Evolutionary conservation across 2,797 vertebrate species (phyloP).

Genomic region (Sylvilagus floridanus): DNA sequence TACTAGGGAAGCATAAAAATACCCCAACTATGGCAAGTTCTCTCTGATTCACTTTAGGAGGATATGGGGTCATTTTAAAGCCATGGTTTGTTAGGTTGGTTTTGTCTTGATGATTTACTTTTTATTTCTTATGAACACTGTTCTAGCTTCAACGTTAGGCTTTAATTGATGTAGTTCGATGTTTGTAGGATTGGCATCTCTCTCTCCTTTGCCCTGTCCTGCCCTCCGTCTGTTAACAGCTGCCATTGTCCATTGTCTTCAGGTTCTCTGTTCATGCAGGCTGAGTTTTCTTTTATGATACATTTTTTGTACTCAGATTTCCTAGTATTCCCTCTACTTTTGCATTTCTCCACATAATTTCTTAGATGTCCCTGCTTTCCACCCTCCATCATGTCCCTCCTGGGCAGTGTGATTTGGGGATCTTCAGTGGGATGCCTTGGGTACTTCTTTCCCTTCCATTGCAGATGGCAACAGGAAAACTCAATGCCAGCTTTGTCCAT

Average conservation of each 20-base stretch:
- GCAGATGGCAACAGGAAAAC: too few relatives aligned
- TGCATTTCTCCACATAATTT: not conserved
- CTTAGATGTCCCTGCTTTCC: not conserved
- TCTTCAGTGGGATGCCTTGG: accelerated
- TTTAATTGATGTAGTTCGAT: not conserved
- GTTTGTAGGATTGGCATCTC: not conserved
- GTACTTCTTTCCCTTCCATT: not conserved
- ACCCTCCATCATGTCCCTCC: not conserved
- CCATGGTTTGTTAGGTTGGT: not conserved
- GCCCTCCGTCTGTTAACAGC: not conserved
- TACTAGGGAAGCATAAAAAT: not conserved
- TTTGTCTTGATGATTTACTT: constrained; percentile 16
- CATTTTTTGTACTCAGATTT: not conserved
- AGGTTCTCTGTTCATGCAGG: not conserved
- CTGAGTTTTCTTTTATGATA: not conserved
- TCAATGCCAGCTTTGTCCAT: accelerated
- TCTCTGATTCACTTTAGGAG: constrained; percentile 16
- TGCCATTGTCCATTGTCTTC: not conserved
- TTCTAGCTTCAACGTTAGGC: constrained; percentile 16
- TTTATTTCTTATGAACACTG: constrained; percentile 1
- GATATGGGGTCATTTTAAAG: not conserved
- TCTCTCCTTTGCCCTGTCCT: not conserved
- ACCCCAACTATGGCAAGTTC: not conserved
- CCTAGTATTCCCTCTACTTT: not conserved
- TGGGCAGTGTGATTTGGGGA: not conserved